phyloP scores from a whole-genome alignment of 2,113 vertebrate species.

The Scopus umbretta region DNA sequence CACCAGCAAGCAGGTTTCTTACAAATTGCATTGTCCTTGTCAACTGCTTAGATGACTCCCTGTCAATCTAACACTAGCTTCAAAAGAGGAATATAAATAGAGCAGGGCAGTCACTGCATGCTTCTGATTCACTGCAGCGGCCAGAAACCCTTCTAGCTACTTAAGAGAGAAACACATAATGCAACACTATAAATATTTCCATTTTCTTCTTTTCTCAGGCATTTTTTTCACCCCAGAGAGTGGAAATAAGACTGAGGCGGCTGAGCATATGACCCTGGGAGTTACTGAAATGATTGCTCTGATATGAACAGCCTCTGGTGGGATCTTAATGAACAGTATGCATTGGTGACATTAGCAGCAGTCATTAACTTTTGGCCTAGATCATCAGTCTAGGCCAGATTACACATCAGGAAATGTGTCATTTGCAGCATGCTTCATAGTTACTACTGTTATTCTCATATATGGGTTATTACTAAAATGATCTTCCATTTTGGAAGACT shows the following conservation, averaged over 20 bases:
- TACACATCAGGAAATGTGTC: not conserved
- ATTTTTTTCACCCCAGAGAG: not conserved
- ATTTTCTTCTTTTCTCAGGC: conserved; percentile 5
- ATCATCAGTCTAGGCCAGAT: not conserved
- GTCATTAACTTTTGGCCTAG: not conserved
- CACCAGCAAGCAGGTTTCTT: not conserved
- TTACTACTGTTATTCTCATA: not conserved
- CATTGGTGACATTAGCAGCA: not conserved
- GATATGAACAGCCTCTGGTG: not conserved
- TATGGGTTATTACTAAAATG: not conserved
- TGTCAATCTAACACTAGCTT: not conserved
- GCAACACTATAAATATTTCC: not conserved
- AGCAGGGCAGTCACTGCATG: not conserved
- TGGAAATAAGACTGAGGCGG: not conserved
- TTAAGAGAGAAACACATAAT: not conserved
- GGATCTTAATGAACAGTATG: not conserved
- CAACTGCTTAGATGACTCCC: not conserved
- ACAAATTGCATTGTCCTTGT: not conserved
- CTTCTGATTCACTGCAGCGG: not conserved
- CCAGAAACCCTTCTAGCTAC: not conserved
- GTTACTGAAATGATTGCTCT: not conserved
- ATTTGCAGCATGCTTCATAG: not conserved
- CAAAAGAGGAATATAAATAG: not conserved
- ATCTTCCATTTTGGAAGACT: not conserved
- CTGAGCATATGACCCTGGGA: not conserved